Evolutionary conservation across 2,797 vertebrate species (phyloP).

Genomic region (Sebastolobus altivelis): DNA sequence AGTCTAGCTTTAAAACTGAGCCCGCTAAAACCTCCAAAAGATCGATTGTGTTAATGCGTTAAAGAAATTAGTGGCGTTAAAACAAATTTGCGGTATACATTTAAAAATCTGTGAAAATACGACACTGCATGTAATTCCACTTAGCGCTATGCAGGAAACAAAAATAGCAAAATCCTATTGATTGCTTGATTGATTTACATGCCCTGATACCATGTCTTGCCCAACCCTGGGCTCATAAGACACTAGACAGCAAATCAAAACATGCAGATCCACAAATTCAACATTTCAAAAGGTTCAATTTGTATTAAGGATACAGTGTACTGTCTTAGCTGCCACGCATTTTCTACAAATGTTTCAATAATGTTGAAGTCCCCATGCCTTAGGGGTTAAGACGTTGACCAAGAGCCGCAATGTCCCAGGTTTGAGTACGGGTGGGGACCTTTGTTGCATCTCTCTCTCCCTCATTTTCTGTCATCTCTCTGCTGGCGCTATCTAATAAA

Average conservation of each 20-base stretch:
- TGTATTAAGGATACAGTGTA: neutral
- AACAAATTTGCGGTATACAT: neutral
- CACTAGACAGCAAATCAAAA: neutral
- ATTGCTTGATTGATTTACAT: neutral
- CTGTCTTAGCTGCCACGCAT: neutral
- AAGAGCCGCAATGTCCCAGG: neutral
- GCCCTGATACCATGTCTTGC: neutral
- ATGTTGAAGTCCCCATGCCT: too few relatives aligned
- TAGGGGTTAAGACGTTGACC: neutral
- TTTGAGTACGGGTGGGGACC: neutral
- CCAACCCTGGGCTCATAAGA: neutral
- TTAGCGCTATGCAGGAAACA: neutral
- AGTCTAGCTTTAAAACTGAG: too few relatives aligned
- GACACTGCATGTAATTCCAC: neutral
- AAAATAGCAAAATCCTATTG: neutral
- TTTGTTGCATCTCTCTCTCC: neutral
- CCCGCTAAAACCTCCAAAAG: too few relatives aligned
- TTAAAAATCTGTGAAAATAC: constrained; percentile 1
- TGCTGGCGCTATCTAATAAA: neutral
- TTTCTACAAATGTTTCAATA: neutral
- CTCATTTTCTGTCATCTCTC: neutral
- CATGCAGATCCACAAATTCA: neutral
- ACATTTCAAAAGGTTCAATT: neutral
- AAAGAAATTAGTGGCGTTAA: too few relatives aligned
- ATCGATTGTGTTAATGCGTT: too few relatives aligned